Conservation (phyloP, 2,888 invertebrate genomes). For the Nemapogon koenigi region DNA sequence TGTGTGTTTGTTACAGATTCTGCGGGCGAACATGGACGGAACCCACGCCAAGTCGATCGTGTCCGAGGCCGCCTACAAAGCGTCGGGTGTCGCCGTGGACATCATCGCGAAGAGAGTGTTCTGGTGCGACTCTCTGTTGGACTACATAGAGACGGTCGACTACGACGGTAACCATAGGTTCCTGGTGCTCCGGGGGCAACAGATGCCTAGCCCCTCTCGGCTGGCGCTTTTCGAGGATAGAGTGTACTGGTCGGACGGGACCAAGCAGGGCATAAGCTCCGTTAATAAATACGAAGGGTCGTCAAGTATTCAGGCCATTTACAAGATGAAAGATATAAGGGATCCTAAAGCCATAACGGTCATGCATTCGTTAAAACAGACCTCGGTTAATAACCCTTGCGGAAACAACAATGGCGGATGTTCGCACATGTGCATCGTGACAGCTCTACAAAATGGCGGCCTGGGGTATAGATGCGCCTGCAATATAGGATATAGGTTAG, state of each 20-base stretch:
- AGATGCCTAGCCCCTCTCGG: slow-evolving; percentile 86
- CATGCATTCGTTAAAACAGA: slow-evolving; percentile 80
- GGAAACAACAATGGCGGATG: slow-evolving; percentile 89
- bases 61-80: slow-evolving; percentile 92
- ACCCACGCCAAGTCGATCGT: slow-evolving; percentile 83
- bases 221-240: slow-evolving; percentile 85
- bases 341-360: slow-evolving; percentile 87
- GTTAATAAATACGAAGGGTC: slow-evolving; percentile 86
- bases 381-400: slow-evolving; percentile 80
- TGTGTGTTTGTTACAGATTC: slow-evolving; percentile 40
- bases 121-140: slow-evolving; percentile 95
- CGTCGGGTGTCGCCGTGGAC: slow-evolving; percentile 90
- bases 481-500: slow-evolving; percentile 83
- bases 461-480: slow-evolving; percentile 92
- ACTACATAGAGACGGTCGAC: slow-evolving; percentile 95
- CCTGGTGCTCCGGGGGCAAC: slow-evolving; percentile 80
- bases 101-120: slow-evolving; percentile 89
- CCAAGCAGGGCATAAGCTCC: slow-evolving; percentile 87
- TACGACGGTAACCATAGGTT: slow-evolving; percentile 87
- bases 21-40: slow-evolving; percentile 95
- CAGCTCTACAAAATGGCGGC: slow-evolving; percentile 73
- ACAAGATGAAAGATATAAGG: slow-evolving; percentile 79
- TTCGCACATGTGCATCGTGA: slow-evolving; percentile 93
- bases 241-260: slow-evolving; percentile 91
- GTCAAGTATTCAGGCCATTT: slow-evolving; percentile 79